phyloP scores from a whole-genome alignment of 2,797 vertebrate species.

The Scolopax bukidnonensis region DNA sequence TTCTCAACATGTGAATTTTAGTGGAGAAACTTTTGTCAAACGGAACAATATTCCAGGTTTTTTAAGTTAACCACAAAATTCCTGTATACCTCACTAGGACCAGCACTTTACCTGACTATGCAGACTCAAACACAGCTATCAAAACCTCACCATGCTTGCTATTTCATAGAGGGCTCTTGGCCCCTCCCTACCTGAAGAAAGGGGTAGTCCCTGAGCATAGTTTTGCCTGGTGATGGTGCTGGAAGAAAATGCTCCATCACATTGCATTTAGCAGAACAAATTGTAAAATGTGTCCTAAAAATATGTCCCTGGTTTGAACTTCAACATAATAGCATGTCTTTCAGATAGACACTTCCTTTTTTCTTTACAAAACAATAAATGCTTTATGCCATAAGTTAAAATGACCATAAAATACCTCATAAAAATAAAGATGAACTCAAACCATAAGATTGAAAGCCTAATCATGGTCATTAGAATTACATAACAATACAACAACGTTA shows the following conservation, averaged over 20 bases:
- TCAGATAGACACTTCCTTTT: neutral
- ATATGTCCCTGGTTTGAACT: neutral
- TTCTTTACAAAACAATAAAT: slow-evolving; percentile 8
- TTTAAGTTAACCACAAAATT: neutral
- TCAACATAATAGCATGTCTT: neutral
- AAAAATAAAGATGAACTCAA: neutral
- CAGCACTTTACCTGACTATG: neutral
- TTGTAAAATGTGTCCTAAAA: neutral
- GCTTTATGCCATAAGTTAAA: neutral
- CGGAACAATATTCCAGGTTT: neutral
- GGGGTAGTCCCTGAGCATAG: accelerated
- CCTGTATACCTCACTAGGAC: accelerated
- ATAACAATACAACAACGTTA: neutral
- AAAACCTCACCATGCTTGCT: neutral
- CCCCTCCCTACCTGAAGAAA: neutral
- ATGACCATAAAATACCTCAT: neutral
- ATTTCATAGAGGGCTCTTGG: neutral
- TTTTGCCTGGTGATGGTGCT: neutral
- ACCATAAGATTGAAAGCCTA: neutral
- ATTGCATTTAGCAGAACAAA: neutral
- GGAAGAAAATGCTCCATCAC: neutral
- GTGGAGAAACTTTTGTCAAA: neutral
- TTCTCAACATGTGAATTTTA: neutral
- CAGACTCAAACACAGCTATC: neutral
- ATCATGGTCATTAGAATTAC: neutral